Conservation (phyloP, 2,797 vertebrate genomes). For the Falco berigora region DNA sequence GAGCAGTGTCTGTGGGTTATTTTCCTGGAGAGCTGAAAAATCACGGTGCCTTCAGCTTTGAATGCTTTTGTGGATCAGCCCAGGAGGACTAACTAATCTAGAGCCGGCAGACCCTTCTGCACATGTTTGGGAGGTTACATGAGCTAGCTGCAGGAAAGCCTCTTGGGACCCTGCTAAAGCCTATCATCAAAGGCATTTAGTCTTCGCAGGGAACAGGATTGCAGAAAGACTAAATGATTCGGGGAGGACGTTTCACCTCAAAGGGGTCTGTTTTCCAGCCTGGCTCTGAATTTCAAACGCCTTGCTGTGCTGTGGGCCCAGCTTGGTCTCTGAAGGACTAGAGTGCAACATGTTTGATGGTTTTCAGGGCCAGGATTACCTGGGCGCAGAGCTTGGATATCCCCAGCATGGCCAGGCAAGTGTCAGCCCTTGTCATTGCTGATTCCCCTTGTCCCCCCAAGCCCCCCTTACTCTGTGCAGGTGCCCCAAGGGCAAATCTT, state of each 20-base stretch:
- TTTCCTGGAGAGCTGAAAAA: neutral
- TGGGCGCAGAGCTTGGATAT: fast-evolving
- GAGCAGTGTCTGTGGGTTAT: fast-evolving
- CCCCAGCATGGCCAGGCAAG: neutral
- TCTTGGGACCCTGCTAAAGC: neutral
- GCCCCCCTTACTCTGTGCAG: fast-evolving
- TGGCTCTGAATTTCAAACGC: neutral
- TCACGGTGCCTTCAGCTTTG: fast-evolving
- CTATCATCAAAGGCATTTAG: neutral
- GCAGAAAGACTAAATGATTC: neutral
- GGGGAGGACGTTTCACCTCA: neutral
- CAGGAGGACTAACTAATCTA: neutral
- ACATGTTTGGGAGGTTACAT: neutral
- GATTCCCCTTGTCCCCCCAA: fast-evolving
- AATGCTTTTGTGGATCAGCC: neutral
- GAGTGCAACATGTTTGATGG: neutral
- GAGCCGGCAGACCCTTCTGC: neutral
- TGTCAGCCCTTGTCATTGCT: neutral
- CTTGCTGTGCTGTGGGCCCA: fast-evolving
- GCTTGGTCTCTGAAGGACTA: neutral
- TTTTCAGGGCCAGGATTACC: neutral
- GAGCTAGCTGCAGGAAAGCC: neutral
- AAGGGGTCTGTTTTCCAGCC: neutral
- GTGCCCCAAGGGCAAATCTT: fast-evolving
- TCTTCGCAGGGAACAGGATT: neutral